Percentiles rank a stretch among this genome's conserved stretches.
Conservation (phyloP, 2,888 invertebrate species). For the Xestia ashworthii region DNA sequence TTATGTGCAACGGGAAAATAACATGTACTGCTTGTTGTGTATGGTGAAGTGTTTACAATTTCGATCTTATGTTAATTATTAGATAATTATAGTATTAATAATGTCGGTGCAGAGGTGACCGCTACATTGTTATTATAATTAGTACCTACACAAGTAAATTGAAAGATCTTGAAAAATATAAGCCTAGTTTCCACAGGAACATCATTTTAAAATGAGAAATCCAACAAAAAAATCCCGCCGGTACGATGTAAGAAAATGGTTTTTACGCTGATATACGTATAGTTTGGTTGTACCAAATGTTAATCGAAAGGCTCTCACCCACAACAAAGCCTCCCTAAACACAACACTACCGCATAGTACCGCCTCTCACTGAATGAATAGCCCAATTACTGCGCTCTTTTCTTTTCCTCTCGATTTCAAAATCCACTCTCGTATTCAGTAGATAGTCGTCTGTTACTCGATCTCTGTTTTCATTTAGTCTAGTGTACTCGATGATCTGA, state of each 20-base stretch:
- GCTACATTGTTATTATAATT: too few species aligned
- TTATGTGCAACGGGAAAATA: too few species aligned
- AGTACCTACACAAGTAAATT: too few species aligned
- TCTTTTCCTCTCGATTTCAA: conserved; percentile 24
- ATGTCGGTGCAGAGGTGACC: too few species aligned
- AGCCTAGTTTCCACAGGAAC: neutral
- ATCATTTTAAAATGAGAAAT: conserved; percentile 13
- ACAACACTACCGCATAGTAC: conserved; percentile 8
- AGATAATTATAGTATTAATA: too few species aligned
- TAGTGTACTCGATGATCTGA: conserved; percentile 63
- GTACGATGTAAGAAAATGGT: conserved; percentile 9
- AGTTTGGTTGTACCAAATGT: conserved; percentile 13
- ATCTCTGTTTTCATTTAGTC: conserved; percentile 34
- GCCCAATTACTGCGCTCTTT: conserved; percentile 30
- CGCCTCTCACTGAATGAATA: conserved; percentile 24
- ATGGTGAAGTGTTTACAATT: too few species aligned
- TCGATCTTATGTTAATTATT: too few species aligned
- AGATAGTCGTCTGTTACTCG: conserved; percentile 34
- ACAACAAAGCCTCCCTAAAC: conserved; percentile 10
- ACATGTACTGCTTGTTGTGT: too few species aligned
- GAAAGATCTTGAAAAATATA: conserved; percentile 1
- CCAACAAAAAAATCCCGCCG: neutral
- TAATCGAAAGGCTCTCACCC: conserved; percentile 26
- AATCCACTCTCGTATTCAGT: conserved; percentile 23
- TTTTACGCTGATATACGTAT: conserved; percentile 6